Percentiles rank a stretch among this genome's conserved stretches.
phyloP scores from a whole-genome alignment of 2,113 vertebrate genomes.

The Rhinoptilus africanus region DNA sequence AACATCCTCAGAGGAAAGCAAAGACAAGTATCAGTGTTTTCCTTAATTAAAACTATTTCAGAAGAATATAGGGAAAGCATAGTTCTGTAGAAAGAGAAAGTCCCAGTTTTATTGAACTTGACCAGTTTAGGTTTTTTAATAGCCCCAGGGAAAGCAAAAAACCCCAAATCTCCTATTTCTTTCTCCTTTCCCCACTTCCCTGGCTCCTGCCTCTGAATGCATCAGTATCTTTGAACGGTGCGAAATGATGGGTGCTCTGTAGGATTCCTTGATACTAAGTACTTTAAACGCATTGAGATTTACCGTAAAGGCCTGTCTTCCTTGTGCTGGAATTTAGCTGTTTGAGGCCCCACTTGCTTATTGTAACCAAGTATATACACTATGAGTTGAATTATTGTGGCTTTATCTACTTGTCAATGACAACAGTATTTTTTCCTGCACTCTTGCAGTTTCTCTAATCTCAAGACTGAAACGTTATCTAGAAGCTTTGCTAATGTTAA shows the following conservation, averaged over 20 bases:
- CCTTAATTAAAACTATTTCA: not conserved
- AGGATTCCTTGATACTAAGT: not conserved
- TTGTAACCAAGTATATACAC: not conserved
- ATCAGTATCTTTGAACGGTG: not conserved
- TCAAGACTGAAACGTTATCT: not conserved
- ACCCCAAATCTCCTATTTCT: not conserved
- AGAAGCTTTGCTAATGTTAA: not conserved
- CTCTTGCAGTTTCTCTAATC: not conserved
- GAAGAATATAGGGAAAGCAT: not conserved
- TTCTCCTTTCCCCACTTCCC: not conserved
- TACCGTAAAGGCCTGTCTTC: not conserved
- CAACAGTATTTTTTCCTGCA: slow-evolving; percentile 1
- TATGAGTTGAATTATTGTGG: not conserved
- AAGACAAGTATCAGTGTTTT: not conserved
- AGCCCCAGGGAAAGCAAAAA: not conserved
- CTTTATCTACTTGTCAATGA: not conserved
- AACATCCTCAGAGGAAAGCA: not conserved
- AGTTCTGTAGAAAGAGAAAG: not conserved
- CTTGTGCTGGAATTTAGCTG: not conserved
- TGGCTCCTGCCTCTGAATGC: not conserved
- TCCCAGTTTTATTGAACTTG: not conserved
- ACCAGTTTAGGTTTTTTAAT: not conserved
- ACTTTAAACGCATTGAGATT: not conserved
- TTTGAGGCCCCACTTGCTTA: not conserved
- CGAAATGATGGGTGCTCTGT: not conserved